Base-by-base conservation (phyloP, 2,888 invertebrate genomes). In the Trichacis sp. region DNA sequence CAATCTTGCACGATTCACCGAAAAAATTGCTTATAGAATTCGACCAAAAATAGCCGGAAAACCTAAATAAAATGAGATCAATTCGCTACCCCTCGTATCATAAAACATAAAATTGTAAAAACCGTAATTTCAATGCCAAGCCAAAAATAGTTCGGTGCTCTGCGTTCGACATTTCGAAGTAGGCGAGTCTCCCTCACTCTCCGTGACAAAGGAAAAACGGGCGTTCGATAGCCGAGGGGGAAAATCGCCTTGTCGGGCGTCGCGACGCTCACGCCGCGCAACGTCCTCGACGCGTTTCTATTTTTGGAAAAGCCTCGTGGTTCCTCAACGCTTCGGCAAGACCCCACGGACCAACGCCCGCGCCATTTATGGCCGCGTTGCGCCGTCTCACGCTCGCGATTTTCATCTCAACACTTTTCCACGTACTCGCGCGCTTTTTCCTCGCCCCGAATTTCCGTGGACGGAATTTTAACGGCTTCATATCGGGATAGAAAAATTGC, bases 341-440 rank as follows among this genome's bases (percentile, higher is more conserved):
- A 63, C 64, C 73, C 73, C 72, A 76, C 75, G 74, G 77, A 79
- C 80, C 81, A 80, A 77, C 82, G 79, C 75, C 79, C 83, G 82
- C 81, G 77, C 83, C 83, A 82, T 84, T 83, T 84, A 83, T 83
- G 83, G 83, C 52, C 71, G 76, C 79, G 75, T 75, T 79, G 81
- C 76, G 72, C 71, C 73, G 67, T 63, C 60, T 72, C 71, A 48
- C 30, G 51, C 58, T 64, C 54, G 65, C 63, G 56, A 57, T 54
- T 68, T 64, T 57, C 54, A 56, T 43, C 58, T 42, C 42, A 8
- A 15, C 45, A 19, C 43, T 43, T 9, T 17, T 14, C 11, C 12
- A 9, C 38, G 9, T 5, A 24, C 8, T 24, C 8, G 3, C 24
- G 8, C 24, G 24, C 33, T 33, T 33, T 33, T 33, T 24, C 24